Conservation (phyloP, 2,888 invertebrate species). For the Polydrusus tereticollis region DNA sequence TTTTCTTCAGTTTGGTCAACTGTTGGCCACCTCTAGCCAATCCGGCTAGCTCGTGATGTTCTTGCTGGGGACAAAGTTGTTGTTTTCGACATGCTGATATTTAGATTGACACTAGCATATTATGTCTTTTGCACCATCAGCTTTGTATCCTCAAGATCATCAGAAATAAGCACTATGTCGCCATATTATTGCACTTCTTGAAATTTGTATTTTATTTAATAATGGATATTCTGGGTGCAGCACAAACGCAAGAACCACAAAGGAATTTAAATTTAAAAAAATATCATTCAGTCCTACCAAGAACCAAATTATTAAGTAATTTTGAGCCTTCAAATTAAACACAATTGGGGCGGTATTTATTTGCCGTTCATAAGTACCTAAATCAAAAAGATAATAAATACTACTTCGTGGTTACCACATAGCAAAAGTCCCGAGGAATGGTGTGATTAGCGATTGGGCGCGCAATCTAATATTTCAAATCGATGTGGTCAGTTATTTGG, state of each 20-base stretch:
- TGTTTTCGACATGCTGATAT: no score
- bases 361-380: not conserved
- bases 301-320: constrained; percentile 1
- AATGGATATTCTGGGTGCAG: no score
- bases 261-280: no score
- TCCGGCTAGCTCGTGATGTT: constrained; percentile 96
- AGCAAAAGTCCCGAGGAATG: constrained; percentile 22
- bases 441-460: constrained; percentile 36
- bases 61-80: no score
- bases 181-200: no score
- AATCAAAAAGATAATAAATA: not conserved
- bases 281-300: not conserved
- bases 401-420: constrained; percentile 5
- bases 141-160: no score
- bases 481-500: constrained; percentile 40
- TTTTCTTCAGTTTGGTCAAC: constrained; percentile 96
- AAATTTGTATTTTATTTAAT: no score
- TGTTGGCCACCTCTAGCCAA: constrained; percentile 98
- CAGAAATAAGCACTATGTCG: no score
- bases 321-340: not conserved
- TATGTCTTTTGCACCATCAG: no score
- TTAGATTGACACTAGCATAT: no score
- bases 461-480: constrained; percentile 42
- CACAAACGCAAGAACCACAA: no score
- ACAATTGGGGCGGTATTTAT: not conserved